phyloP scores from a whole-genome alignment of 2,797 vertebrate species.

The Potorous gilbertii region DNA sequence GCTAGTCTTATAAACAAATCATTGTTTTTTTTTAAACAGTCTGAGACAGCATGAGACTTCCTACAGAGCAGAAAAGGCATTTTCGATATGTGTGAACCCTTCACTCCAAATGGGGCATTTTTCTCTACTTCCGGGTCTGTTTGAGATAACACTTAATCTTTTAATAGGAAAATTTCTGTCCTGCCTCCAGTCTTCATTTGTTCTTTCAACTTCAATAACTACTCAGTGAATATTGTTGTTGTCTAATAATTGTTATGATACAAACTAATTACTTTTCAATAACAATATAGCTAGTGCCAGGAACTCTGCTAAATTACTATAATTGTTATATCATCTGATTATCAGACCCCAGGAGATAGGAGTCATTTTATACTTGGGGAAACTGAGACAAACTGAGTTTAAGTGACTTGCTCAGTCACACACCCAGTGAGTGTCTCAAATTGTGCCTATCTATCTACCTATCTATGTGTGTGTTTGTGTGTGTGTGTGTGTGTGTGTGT shows the following conservation, averaged over 20 bases:
- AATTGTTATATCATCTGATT: background rate
- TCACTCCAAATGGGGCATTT: background rate
- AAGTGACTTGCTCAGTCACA: background rate
- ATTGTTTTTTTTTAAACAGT: background rate
- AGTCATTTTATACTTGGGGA: background rate
- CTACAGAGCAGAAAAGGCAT: background rate
- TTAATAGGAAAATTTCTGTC: background rate
- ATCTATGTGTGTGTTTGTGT: too few relatives aligned
- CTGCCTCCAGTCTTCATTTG: background rate
- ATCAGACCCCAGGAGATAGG: background rate
- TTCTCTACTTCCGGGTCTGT: background rate
- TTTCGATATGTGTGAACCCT: background rate
- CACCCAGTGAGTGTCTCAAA: background rate
- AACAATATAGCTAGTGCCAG: background rate
- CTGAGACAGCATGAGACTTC: background rate
- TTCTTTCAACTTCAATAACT: background rate
- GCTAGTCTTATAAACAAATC: background rate
- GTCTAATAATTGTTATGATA: background rate
- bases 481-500: too few relatives aligned
- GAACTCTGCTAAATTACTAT: background rate
- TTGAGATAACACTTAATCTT: background rate
- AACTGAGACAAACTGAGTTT: background rate
- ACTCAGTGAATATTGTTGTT: background rate
- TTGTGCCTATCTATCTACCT: too few relatives aligned
- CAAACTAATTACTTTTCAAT: background rate